phyloP scores from a whole-genome alignment of 2,797 vertebrate genomes.

The Zalophus californianus region DNA sequence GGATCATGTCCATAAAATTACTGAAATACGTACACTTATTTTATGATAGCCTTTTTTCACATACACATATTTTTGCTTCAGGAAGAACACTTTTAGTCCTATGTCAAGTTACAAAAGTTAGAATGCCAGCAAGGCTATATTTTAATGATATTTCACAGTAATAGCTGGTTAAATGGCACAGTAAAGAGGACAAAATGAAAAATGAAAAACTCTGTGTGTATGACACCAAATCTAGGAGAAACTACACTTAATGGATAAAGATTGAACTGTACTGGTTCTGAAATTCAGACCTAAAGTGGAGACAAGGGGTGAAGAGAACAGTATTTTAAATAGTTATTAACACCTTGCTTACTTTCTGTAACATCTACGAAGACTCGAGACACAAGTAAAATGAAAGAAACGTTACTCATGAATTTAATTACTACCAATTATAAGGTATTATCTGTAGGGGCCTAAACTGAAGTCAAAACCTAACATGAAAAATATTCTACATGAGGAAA shows the following conservation, averaged over 20 bases:
- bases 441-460: neutral
- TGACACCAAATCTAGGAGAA: neutral
- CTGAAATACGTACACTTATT: neutral
- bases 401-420: neutral
- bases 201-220: neutral
- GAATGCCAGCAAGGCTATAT: constrained; percentile 1
- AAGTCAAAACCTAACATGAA: constrained; percentile 44
- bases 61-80: neutral
- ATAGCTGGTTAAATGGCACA: constrained; percentile 23
- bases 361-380: neutral
- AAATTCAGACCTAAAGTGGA: neutral
- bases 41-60: neutral
- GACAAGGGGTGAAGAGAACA: neutral
- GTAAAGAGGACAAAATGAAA: constrained; percentile 45
- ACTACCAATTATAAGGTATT: neutral
- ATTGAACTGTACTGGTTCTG: neutral
- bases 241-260: neutral
- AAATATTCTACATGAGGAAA: constrained; percentile 3
- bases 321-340: constrained; percentile 35
- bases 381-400: constrained; percentile 37
- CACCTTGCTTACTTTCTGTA: neutral
- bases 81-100: constrained; percentile 39
- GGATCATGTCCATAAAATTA: neutral
- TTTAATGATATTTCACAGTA: constrained; percentile 6
- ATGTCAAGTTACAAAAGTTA: neutral